A percentile compares a stretch with the other conserved stretches of the same genome.
phyloP scores from a whole-genome alignment of 2,888 invertebrate genomes.

The Atethmia centrago region DNA sequence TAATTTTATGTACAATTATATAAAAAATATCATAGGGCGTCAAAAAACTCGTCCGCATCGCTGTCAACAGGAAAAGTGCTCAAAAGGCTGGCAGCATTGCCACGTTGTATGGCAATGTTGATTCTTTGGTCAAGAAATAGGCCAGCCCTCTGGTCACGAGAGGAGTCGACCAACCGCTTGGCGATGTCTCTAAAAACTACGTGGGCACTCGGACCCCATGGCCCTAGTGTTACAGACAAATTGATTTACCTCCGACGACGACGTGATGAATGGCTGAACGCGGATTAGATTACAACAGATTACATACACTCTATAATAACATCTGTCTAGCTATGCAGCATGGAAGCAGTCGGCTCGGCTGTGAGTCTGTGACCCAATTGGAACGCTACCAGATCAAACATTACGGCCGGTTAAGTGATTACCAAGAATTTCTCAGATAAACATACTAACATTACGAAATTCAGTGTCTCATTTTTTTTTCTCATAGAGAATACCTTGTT shows the following conservation, averaged over 20 bases:
- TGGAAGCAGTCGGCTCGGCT: conserved; percentile 36
- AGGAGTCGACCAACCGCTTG: too few species aligned
- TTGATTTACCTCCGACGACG: conserved; percentile 16
- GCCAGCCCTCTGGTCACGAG: too few species aligned
- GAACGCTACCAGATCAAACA: conserved; percentile 65
- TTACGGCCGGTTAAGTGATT: conserved; percentile 60
- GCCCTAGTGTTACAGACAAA: conserved; percentile 10
- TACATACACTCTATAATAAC: conserved; percentile 21
- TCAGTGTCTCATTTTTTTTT: conserved; percentile 42
- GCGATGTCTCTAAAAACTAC: too few species aligned
- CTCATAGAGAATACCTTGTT: conserved; percentile 42
- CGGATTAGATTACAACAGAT: conserved; percentile 29
- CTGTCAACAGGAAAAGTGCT: too few species aligned
- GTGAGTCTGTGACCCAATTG: conserved; percentile 60
- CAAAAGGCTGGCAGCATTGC: too few species aligned
- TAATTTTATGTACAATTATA: too few species aligned
- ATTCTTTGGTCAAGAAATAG: too few species aligned
- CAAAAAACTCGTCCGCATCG: too few species aligned
- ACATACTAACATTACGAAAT: conserved; percentile 54
- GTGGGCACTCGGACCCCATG: too few species aligned
- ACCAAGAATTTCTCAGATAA: conserved; percentile 58
- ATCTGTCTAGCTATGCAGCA: conserved; percentile 16
- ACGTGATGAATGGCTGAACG: conserved; percentile 1
- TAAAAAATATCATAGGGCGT: too few species aligned
- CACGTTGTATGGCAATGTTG: too few species aligned